Conservation (phyloP, 2,888 invertebrate genomes). For the Ptilodon capucinus region DNA sequence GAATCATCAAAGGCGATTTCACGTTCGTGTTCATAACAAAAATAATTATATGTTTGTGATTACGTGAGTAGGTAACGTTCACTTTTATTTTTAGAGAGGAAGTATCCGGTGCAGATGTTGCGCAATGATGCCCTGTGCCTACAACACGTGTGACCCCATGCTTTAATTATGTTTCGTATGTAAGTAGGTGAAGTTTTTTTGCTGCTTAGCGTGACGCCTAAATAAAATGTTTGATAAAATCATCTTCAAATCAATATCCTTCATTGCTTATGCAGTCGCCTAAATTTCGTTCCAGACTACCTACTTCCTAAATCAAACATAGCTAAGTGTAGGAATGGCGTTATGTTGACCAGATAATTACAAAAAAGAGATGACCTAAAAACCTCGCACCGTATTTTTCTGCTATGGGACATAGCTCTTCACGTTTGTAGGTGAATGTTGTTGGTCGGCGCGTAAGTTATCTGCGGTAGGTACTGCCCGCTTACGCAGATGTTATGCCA, state of each 20-base stretch:
- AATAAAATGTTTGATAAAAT: background rate
- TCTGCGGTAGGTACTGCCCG: conserved; percentile 10
- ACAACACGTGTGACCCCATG: conserved; percentile 39
- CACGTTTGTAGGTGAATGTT: background rate
- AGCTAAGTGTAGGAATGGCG: too few species aligned
- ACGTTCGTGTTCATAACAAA: conserved; percentile 48
- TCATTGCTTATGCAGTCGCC: too few species aligned
- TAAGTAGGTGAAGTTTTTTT: background rate
- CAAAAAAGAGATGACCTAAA: too few species aligned
- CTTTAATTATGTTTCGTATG: conserved; percentile 1
- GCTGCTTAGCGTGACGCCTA: too few species aligned
- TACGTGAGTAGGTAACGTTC: conserved; percentile 67
- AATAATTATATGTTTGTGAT: conserved; percentile 49
- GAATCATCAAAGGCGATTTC: conserved; percentile 44
- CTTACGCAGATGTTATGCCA: conserved; percentile 15
- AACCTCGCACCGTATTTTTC: background rate
- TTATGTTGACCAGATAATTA: too few species aligned
- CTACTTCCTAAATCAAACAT: background rate
- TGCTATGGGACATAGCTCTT: background rate
- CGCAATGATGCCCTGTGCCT: conserved; percentile 44
- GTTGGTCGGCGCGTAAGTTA: background rate
- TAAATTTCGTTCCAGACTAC: too few species aligned
- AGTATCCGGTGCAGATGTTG: conserved; percentile 44
- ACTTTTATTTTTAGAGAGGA: conserved; percentile 77
- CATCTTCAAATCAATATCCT: background rate